A percentile compares a stretch with the other conserved stretches of the same genome.
Conservation (phyloP, 1,140 invertebrate species). For the Rhopalosiphum maidis region DNA sequence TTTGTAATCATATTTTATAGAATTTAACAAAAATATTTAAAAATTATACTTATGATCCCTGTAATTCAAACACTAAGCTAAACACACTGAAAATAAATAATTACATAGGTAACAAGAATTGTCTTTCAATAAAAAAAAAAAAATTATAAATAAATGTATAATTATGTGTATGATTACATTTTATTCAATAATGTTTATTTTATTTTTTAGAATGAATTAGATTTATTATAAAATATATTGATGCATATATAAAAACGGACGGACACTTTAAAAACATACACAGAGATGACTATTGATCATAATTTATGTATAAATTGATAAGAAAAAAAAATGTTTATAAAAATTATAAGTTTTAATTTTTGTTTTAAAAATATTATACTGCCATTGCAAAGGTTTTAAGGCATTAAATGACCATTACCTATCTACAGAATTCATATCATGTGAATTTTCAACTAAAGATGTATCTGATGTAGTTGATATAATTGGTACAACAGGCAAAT, state of each 20-base stretch:
- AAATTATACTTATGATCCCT: conserved; percentile 51
- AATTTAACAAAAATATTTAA: conserved; percentile 54
- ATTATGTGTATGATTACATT: conserved; percentile 3
- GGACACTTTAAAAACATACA: conserved; percentile 44
- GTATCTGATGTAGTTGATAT: not conserved
- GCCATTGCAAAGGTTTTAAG: not conserved
- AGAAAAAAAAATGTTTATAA: conserved; percentile 16
- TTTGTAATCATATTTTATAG: conserved; percentile 37
- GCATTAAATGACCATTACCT: conserved; percentile 6
- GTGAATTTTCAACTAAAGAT: not conserved
- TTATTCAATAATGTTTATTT: not conserved
- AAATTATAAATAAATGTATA: not conserved
- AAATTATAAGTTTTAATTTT: conserved; percentile 4
- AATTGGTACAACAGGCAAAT: conserved; percentile 6
- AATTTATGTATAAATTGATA: conserved; percentile 32
- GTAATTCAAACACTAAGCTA: conserved; percentile 53
- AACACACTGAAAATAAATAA: conserved; percentile 50
- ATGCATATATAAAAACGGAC: conserved; percentile 43
- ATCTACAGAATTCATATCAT: conserved; percentile 38
- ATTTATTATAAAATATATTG: conserved; percentile 10
- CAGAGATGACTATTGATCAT: not conserved
- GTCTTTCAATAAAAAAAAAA: conserved; percentile 32
- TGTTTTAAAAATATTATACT: conserved; percentile 34
- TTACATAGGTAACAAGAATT: conserved; percentile 50
- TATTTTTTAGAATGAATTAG: conserved; percentile 27